Evolutionary conservation across 2,113 vertebrate genomes (phyloP), one percentile per base, ranked within the genome.

Genomic region (Aegotheles bennettii): DNA sequence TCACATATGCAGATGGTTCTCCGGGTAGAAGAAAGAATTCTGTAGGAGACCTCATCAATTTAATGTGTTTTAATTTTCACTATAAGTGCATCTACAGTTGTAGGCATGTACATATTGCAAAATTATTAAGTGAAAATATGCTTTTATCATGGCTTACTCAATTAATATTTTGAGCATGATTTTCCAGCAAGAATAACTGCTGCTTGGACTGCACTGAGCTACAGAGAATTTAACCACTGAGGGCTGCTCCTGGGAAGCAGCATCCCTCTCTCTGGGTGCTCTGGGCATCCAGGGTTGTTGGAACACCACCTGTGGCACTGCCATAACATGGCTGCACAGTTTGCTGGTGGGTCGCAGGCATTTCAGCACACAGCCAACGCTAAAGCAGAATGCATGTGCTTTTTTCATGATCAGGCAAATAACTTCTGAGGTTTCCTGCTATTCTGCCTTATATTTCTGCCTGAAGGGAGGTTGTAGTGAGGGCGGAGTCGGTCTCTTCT

Each of bases 31-130:
- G 40, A 64, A 88, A 60, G 28, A 76, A 70, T 50, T 71, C 38
- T 59, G 26, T 42, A 76, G n/a, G 57, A 53, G 43, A 43, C 13
- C 47, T 14, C 3, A 3, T 76, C 28, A 51, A 16, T 19, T 43
- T 56, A 53, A 54, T 43, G 14, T 36, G 10, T 50, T 70, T 70
- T 70, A 63, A 64, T 91, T 80, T 88, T 84, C 36, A 43, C 8
- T 33, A 17, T 31, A 59, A 74, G 33, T 0, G 0, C 2, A 0
- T 20, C 31, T 65, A 60, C 16, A 48, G 16, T 35, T 70, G 35
- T 57, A 78, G 53, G 12, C 50, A 33, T 61, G 28, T 53, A 43
- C 3, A 10, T 33, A 35, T 29, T 69, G 36, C 20, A 76, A 73
- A 56, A 61, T 76, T 40, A 43, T 36, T n/a, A 54, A 67, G 28